A percentile compares a stretch with the other conserved stretches of the same genome.
phyloP scores from a whole-genome alignment of 2,797 vertebrate genomes.

The Morus bassanus region DNA sequence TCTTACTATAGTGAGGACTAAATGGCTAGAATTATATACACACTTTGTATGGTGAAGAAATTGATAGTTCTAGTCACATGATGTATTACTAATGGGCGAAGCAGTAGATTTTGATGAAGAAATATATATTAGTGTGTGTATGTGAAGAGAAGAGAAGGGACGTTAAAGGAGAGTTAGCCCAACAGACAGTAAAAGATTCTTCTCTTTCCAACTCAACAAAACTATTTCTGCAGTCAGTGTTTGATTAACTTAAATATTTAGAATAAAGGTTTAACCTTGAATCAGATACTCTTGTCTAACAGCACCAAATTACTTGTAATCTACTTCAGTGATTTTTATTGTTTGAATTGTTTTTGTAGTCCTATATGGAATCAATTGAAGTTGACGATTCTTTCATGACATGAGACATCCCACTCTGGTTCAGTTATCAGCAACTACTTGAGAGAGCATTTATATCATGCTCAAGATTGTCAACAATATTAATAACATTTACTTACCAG shows the following conservation, averaged over 20 bases:
- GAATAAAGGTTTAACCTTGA: background rate
- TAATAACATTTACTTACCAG: background rate
- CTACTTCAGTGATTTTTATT: background rate
- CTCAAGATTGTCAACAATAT: background rate
- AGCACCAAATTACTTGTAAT: background rate
- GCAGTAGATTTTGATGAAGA: background rate
- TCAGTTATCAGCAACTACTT: background rate
- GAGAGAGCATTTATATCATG: background rate
- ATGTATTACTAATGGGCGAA: background rate
- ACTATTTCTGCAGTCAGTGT: background rate
- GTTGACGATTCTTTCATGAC: background rate
- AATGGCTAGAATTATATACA: background rate
- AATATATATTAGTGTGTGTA: background rate
- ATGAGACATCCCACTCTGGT: background rate
- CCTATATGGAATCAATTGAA: background rate
- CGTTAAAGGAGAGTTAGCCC: background rate
- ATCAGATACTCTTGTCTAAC: background rate
- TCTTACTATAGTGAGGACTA: background rate
- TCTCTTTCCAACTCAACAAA: background rate
- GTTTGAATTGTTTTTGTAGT: background rate
- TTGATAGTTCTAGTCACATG: background rate
- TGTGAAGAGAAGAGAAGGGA: background rate
- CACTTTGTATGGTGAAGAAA: background rate
- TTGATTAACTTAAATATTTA: background rate
- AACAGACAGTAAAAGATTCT: background rate